phyloP scores from a whole-genome alignment of 2,888 invertebrate genomes.

The Anthrax anthrax region DNA sequence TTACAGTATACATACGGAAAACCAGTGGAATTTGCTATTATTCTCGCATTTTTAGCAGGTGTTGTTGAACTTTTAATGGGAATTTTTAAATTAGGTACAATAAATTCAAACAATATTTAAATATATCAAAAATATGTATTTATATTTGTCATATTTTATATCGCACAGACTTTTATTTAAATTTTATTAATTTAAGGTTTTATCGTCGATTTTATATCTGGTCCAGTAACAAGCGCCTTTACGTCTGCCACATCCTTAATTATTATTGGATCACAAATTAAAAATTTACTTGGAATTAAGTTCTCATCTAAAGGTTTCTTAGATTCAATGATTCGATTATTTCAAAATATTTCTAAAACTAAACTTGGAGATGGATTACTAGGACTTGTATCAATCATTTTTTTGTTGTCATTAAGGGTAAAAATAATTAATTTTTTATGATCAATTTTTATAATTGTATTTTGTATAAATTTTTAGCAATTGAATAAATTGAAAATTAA shows the following conservation, averaged over 20 bases:
- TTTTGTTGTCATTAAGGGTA: constrained; percentile 55
- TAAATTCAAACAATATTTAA: neutral
- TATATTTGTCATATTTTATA: too few relatives aligned
- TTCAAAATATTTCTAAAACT: constrained; percentile 36
- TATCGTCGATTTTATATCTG: constrained; percentile 69
- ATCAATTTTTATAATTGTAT: neutral
- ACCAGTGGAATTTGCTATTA: constrained; percentile 55
- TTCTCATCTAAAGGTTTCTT: constrained; percentile 46
- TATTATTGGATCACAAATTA: constrained; percentile 59
- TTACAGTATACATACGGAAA: constrained; percentile 54
- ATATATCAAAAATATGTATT: neutral
- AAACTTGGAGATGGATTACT: constrained; percentile 48
- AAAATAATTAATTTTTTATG: constrained; percentile 17
- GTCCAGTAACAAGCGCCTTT: constrained; percentile 70
- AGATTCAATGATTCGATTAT: constrained; percentile 40
- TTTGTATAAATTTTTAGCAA: constrained; percentile 34
- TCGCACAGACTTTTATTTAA: neutral
- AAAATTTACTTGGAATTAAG: constrained; percentile 55
- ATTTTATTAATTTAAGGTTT: constrained; percentile 43
- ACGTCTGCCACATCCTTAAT: constrained; percentile 71
- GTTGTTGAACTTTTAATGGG: constrained; percentile 68
- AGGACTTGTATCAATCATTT: constrained; percentile 47
- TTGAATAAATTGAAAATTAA: constrained; percentile 40
- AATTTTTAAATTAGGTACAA: constrained; percentile 57
- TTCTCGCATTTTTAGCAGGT: constrained; percentile 65